Conservation (phyloP, 2,797 vertebrate genomes). For the Danio kyathit region DNA sequence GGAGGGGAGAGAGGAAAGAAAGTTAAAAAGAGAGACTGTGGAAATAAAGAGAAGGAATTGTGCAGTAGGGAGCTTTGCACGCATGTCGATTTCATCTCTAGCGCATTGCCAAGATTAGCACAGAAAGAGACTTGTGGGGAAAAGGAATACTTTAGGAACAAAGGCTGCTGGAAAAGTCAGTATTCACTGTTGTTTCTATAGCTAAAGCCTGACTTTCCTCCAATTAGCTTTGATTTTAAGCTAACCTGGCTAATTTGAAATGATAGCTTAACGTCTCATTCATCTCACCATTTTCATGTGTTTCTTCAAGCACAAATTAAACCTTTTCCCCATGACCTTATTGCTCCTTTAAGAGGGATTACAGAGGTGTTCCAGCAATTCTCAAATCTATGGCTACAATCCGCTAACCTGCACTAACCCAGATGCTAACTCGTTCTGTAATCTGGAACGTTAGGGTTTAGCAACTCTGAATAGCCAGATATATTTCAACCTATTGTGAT, state of each 20-base stretch:
- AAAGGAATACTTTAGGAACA: neutral
- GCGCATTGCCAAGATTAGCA: neutral
- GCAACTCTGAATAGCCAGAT: slow-evolving; percentile 24
- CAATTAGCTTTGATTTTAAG: neutral
- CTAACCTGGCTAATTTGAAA: slow-evolving; percentile 7
- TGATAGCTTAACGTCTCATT: slow-evolving; percentile 15
- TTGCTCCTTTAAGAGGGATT: slow-evolving; percentile 74
- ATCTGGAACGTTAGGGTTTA: slow-evolving; percentile 16
- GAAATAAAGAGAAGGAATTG: neutral
- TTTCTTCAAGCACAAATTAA: slow-evolving; percentile 62
- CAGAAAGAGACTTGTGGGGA: slow-evolving; percentile 21
- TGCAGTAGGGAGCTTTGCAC: slow-evolving; percentile 3
- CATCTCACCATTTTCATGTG: neutral
- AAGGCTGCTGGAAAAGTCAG: neutral
- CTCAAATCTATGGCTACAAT: slow-evolving; percentile 68
- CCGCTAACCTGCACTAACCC: slow-evolving; percentile 30
- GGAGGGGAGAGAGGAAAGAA: slow-evolving; percentile 1
- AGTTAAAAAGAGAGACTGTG: neutral
- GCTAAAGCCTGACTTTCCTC: neutral
- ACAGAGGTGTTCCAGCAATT: slow-evolving; percentile 67
- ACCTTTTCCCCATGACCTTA: slow-evolving; percentile 71
- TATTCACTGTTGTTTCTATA: neutral
- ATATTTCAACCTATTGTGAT: neutral
- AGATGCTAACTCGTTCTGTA: slow-evolving; percentile 29
- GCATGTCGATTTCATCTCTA: neutral